phyloP scores from a whole-genome alignment of 2,888 invertebrate species.

The Eutolmus rufibarbis region DNA sequence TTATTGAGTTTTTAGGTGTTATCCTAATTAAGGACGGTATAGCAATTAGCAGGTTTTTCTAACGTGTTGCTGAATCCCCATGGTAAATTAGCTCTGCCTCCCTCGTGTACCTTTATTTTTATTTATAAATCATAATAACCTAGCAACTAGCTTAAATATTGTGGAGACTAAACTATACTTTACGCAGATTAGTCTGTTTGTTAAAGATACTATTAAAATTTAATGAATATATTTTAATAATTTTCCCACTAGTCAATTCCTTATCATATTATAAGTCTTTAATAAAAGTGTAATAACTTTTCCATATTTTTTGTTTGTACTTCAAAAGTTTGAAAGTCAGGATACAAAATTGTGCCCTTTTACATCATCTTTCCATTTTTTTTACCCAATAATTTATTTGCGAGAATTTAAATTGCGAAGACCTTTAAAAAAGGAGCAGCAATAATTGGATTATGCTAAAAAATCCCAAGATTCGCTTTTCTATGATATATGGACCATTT shows the following conservation, averaged over 20 bases:
- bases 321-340: neutral
- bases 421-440: neutral
- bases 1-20: neutral
- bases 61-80: neutral
- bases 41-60: neutral
- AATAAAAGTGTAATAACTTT: neutral
- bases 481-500: neutral
- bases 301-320: neutral
- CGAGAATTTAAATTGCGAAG: neutral
- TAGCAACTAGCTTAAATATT: neutral
- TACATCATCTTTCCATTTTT: neutral
- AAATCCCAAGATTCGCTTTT: neutral
- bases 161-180: neutral
- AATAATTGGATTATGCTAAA: neutral
- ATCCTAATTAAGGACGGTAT: neutral
- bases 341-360: neutral
- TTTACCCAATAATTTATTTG: neutral
- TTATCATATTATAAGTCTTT: neutral
- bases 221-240: too few species aligned
- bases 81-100: neutral
- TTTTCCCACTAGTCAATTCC: too few species aligned
- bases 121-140: neutral
- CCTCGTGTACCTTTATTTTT: neutral
- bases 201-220: too few species aligned
- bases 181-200: neutral